Evolutionary conservation across 2,888 invertebrate genomes (phyloP).

Genomic region (Xanthia icteritia): DNA sequence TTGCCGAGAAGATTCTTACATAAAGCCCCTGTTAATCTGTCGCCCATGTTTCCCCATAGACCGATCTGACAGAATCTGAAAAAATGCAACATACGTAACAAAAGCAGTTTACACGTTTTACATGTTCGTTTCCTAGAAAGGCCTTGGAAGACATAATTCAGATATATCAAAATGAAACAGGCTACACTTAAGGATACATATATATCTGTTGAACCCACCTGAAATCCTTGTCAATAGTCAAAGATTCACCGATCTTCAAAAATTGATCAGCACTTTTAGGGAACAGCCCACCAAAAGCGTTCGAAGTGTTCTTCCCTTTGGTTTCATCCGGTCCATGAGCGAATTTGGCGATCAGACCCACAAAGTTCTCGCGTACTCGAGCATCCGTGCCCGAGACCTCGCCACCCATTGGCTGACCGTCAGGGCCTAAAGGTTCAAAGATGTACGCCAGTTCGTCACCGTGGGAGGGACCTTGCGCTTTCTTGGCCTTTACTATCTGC

Average conservation of each 20-base stretch:
- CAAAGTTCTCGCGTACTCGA: conserved; percentile 92
- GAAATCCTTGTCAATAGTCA: conserved; percentile 82
- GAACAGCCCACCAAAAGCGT: conserved; percentile 72
- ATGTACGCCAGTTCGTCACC: conserved; percentile 94
- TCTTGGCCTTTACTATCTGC: conserved; percentile 55
- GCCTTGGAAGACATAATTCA: background rate
- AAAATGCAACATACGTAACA: conserved; percentile 34
- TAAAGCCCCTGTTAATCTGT: conserved; percentile 89
- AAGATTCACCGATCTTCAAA: conserved; percentile 78
- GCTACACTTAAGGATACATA: background rate
- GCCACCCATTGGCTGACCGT: conserved; percentile 89
- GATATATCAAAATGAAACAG: background rate
- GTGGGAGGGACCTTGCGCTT: conserved; percentile 89
- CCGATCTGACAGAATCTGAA: conserved; percentile 92
- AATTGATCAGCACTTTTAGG: conserved; percentile 79
- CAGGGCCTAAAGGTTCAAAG: conserved; percentile 92
- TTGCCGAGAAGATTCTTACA: conserved; percentile 87
- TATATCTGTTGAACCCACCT: conserved; percentile 71
- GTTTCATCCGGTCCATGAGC: conserved; percentile 83
- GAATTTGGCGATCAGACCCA: conserved; percentile 92
- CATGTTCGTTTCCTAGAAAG: background rate
- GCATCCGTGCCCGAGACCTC: conserved; percentile 89
- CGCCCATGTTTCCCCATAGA: conserved; percentile 91
- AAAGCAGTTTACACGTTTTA: background rate
- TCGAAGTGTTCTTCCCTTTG: conserved; percentile 63